A percentile compares a stretch with the other conserved stretches of the same genome.
Conservation (phyloP, 1,140 invertebrate genomes). For the Zaprionus vittiger region DNA sequence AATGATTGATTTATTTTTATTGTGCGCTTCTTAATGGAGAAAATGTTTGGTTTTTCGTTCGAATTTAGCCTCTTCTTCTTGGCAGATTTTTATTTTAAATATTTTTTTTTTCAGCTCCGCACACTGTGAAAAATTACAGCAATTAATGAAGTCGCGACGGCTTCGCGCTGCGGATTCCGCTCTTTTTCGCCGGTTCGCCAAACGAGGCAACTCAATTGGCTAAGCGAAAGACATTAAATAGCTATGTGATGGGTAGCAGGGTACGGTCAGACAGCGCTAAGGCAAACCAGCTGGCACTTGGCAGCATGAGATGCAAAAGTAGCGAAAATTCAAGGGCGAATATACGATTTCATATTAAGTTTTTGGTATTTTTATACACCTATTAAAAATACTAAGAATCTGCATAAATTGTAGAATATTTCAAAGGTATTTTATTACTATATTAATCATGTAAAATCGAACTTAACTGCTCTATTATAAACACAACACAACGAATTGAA, state of each 20-base stretch:
- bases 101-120: slow-evolving; percentile 20
- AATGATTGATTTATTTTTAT: slow-evolving; percentile 82
- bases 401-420: neutral
- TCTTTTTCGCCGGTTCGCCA: slow-evolving; percentile 4
- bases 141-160: slow-evolving; percentile 63
- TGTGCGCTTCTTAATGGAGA: slow-evolving; percentile 61
- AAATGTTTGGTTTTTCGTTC: slow-evolving; percentile 52
- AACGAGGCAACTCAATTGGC: slow-evolving; percentile 40
- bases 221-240: slow-evolving; percentile 29
- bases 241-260: neutral
- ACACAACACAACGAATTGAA: neutral
- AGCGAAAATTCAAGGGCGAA: neutral
- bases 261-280: neutral
- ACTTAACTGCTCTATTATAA: neutral
- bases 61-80: slow-evolving; percentile 4
- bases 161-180: slow-evolving; percentile 25
- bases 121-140: slow-evolving; percentile 57
- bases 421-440: too few species aligned
- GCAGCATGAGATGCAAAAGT: neutral
- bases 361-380: neutral
- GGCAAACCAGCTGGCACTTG: neutral
- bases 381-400: neutral
- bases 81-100: slow-evolving; percentile 2
- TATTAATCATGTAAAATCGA: neutral
- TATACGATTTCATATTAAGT: neutral